These are phyloP conservation scores for Metallyticus violacea DNA, from an alignment of 2,888 invertebrate species.

Conservation along the genomic window DNA sequence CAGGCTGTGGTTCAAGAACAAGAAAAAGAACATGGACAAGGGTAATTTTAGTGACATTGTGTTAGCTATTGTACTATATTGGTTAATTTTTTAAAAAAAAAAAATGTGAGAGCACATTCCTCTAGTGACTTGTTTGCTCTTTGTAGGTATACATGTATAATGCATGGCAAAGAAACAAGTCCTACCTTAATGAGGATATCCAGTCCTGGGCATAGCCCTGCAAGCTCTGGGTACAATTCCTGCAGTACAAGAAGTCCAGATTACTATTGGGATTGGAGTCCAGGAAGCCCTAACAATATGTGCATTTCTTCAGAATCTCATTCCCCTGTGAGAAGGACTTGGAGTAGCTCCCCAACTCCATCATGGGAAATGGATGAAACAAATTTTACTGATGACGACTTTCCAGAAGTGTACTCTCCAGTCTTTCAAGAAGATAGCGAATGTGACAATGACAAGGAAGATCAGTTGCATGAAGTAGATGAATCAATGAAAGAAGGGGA, in stretches of 20 bases:
- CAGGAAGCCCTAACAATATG: constrained; percentile 52
- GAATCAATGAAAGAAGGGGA: neutral
- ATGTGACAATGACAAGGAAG: constrained; percentile 7
- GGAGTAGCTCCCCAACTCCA: neutral
- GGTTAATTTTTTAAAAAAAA: too few species aligned
- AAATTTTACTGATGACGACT: constrained; percentile 2
- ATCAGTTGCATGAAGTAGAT: neutral
- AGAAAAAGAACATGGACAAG: neutral
- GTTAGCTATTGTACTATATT: neutral
- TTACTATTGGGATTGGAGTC: constrained; percentile 53
- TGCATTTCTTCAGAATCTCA: constrained; percentile 45
- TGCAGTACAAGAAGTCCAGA: neutral
- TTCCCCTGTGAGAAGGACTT: neutral
- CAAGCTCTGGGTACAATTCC: neutral
- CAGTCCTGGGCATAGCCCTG: neutral
- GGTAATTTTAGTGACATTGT: neutral
- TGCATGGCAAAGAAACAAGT: neutral
- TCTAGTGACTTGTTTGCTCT: neutral
- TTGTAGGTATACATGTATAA: neutral
- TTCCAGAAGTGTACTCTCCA: constrained; percentile 28
- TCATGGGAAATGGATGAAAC: neutral
- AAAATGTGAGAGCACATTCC: too few species aligned
- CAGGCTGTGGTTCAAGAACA: constrained; percentile 34
- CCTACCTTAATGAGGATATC: neutral
- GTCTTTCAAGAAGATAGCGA: constrained; percentile 20